Percentiles rank a stretch among this genome's conserved stretches.
phyloP scores from a whole-genome alignment of 2,888 invertebrate species.

The Hipparchia semele region DNA sequence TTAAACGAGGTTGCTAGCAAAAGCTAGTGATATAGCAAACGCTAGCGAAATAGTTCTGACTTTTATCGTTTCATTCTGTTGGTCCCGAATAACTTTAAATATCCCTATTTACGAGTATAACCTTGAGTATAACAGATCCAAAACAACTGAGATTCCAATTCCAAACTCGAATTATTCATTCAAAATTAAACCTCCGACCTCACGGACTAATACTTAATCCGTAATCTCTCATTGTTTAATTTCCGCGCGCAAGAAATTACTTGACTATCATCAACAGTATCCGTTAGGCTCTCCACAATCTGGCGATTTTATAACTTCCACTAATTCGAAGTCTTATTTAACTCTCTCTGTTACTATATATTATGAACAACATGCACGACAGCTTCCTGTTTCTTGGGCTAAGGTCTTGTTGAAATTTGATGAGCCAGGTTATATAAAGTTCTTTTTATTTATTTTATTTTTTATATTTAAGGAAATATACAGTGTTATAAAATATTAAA shows the following conservation, averaged over 20 bases:
- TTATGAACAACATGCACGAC: too few relatives aligned
- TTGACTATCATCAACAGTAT: slow-evolving; percentile 27
- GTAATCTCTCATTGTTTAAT: slow-evolving; percentile 37
- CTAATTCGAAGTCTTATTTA: too few relatives aligned
- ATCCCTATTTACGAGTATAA: not conserved
- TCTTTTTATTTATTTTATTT: too few relatives aligned
- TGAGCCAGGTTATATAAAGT: too few relatives aligned
- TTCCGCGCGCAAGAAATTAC: slow-evolving; percentile 28
- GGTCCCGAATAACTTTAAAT: not conserved
- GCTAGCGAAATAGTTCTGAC: not conserved
- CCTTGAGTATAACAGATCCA: not conserved
- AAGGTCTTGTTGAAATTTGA: too few relatives aligned
- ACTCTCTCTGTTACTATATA: too few relatives aligned
- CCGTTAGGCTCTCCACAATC: not conserved
- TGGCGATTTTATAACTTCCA: not conserved
- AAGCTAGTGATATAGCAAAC: too few relatives aligned
- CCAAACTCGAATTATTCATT: slow-evolving; percentile 1
- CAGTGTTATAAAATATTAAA: too few relatives aligned
- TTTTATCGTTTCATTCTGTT: not conserved
- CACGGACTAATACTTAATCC: not conserved
- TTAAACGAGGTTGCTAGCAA: too few relatives aligned
- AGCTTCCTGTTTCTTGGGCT: too few relatives aligned
- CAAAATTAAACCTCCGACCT: slow-evolving; percentile 6
- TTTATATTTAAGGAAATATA: too few relatives aligned
- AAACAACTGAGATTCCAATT: slow-evolving; percentile 1